Base-by-base conservation (phyloP, 2,113 vertebrate species). In the Engraulis encrasicolus region DNA sequence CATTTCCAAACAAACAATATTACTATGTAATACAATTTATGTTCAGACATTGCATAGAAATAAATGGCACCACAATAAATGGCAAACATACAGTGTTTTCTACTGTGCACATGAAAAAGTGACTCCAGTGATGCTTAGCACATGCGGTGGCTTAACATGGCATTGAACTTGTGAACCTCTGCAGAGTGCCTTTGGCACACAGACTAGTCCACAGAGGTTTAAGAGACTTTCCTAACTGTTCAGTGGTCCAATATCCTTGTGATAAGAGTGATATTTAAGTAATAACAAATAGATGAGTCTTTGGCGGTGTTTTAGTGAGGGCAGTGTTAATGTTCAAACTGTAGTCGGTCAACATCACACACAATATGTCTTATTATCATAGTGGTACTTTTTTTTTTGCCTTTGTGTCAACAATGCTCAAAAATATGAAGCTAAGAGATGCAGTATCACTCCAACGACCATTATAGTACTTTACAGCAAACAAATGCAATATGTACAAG, bases 11-110 rank as follows among this genome's bases (percentile, higher is more conserved):
- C 12, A 14, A 34, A 74, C 66, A 34, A 74, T 74, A 74, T 74
- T 36, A 74, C 27, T 74, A 0, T 34, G 20, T 61, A 12, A 74
- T 34, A 34, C 27, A 71, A 31, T 71, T 14, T 31, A 71, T 12
- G 31, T 71, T 71, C 61, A 34, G 27, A 31, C 27, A 34, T 74
- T 74, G 31, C 34, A 49, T 34, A 58, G 50, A 31, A 79, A 12
- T 78, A 81, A 37, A 6, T 0, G 77, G 81, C 52, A 74, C 66
- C 66, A 74, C 27, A 74, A 34, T 15, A 12, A 23, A 23, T 71
- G 61, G 27, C 27, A 78, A 86, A 85, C 18, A 84, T 71, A 79
- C 66, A 74, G 66, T 74, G 66, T 74, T 74, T 74, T 74, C 27
- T 74, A 74, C 31, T 74, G 66, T 74, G 66, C 66, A 74, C 66